These are phyloP conservation scores for Piliocolobus tephrosceles DNA, from an alignment of 2,113 vertebrate species.

Conservation along the genomic window DNA sequence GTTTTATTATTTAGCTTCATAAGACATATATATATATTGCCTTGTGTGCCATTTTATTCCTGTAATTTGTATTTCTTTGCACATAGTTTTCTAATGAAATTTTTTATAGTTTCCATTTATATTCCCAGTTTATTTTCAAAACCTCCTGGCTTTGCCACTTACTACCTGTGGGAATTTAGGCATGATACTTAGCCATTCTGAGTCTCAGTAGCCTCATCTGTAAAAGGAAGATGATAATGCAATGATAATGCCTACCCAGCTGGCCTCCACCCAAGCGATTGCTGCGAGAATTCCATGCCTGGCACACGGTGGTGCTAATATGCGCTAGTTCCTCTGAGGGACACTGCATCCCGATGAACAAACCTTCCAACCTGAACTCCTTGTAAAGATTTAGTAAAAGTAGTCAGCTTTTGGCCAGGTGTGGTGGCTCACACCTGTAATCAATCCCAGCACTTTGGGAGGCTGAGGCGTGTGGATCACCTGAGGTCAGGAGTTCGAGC, in stretches of 20 bases:
- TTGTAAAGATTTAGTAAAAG: background rate
- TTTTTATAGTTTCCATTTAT: background rate
- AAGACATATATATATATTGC: background rate
- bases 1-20: slow-evolving; percentile 2
- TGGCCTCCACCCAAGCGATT: background rate
- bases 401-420: background rate
- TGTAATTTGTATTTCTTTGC: background rate
- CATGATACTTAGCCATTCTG: background rate
- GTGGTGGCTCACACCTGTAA: too few relatives aligned
- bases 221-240: background rate
- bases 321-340: background rate
- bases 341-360: background rate
- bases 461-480: too few relatives aligned
- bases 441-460: too few relatives aligned
- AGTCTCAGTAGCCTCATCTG: background rate
- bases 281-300: background rate
- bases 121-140: background rate
- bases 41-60: background rate
- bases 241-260: background rate
- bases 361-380: background rate
- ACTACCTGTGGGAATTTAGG: background rate
- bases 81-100: background rate
- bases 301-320: background rate
- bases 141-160: background rate
- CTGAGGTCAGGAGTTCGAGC: too few relatives aligned